Base-by-base conservation (phyloP, 2,113 vertebrate species). In the Cryptotis parvus region DNA sequence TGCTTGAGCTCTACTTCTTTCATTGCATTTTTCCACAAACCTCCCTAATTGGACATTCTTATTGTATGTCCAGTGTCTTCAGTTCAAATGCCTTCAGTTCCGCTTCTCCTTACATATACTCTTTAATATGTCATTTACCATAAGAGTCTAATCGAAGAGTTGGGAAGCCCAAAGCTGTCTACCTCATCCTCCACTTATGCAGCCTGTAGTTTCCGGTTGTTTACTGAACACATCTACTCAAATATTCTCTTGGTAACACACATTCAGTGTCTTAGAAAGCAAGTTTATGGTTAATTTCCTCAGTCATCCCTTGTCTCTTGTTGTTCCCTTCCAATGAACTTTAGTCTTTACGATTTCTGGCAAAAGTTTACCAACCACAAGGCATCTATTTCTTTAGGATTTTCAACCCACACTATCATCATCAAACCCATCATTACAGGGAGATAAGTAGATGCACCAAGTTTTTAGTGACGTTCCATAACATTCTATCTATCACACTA, bases 391-490 rank as follows among this genome's bases (percentile, higher is more conserved):
- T 73, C 41, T 84, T 55, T 18, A 20, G 31, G 7, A 22, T 26
- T 77, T 3, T 72, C 73, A 24, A 78, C 49, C 4, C 10, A 20
- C 73, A 52, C 49, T 52, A 24, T 43, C 37, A 26, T 4, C n/a
- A 68, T 78, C 33, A 68, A 29, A 18, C 84, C 33, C 2, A 12
- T 78, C 33, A 31, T 75, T 66, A 4, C 14, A 58, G 80, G 63
- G 43, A 76, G 79, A 52, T 65, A 63, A 77, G 1, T 15, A 7
- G 11, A 73, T 78, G 35, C 29, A 10, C 18, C 24, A 66, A 31
- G 20, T 74, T n/a, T 73, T 35, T 70, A 12, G 14, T 78, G 37
- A 31, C 52, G 87, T 87, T 70, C 39, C 91, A 43, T 58, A 39
- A 69, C 33, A 33, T 77, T 8, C 84, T 81, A 39, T 31, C 9